Evolutionary conservation across 1,140 invertebrate genomes (phyloP), one percentile per base, ranked within the genome.

Genomic region (Cardiocondyla obscurior): DNA sequence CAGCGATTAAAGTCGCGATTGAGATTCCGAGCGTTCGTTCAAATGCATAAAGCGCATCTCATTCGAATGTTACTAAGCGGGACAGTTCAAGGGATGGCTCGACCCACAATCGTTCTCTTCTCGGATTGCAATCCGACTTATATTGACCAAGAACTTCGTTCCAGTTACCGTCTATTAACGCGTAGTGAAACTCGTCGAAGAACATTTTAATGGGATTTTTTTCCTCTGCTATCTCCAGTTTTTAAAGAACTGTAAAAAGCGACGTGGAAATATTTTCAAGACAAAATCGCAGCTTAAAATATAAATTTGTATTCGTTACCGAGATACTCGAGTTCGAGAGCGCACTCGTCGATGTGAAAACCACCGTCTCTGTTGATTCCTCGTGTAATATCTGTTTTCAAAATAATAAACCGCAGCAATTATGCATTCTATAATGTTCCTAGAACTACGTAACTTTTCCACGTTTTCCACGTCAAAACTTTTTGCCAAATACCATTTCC

Each of bases 161-260:
- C 49, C 33, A 79, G 33, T 69, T 79, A 79, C 22, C 44, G 33
- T 4, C 12, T 51, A 36, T 69, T 33, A 39, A 67, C 22, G 10
- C 14, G 22, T 62, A 30, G 30, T n/a, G 5, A 53, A 53, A 69
- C n/a, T 55, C 12, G 33, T 14, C 19, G 60, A 53, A 77, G 60
- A 39, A 67, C 25, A 65, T 49, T 79, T 79, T 79, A 79, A 67
- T 36, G 44, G 51, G 46, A n/a, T n/a, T n/a, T n/a, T n/a, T 69
- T 53, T 51, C 58, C n/a, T 33, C n/a, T n/a, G n/a, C n/a, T n/a
- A n/a, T n/a, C n/a, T n/a, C 16, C n/a, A 8, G 51, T 10, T 42
- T 7, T 42, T n/a, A 12, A 53, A 69, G 22, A 19, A 55, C 7
- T 16, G 30, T 22, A 30, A 16, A 30, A 53, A 65, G 46, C 60